Conservation (phyloP, 2,888 invertebrate genomes). For the Cosmopolites sordidus region DNA sequence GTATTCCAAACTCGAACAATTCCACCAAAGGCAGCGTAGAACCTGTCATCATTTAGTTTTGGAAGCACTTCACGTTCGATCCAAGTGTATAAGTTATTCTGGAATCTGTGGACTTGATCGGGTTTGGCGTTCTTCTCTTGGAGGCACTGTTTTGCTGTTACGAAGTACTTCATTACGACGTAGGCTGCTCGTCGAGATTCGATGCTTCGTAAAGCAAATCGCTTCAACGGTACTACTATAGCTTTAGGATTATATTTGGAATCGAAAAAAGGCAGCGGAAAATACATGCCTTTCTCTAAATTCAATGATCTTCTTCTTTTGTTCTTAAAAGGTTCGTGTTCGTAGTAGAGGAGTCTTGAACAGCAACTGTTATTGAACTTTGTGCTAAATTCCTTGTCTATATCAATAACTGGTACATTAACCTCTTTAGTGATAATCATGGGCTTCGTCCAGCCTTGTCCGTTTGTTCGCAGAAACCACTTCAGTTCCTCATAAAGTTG, state of each 20-base stretch:
- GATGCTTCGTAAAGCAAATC: constrained; percentile 50
- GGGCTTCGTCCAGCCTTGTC: constrained; percentile 54
- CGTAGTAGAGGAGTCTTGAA: constrained; percentile 30
- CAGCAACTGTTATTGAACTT: constrained; percentile 29
- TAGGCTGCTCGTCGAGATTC: constrained; percentile 44
- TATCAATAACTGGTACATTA: constrained; percentile 27
- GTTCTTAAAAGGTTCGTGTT: constrained; percentile 27
- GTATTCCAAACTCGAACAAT: constrained; percentile 45
- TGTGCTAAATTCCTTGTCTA: constrained; percentile 19
- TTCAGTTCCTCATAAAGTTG: constrained; percentile 57
- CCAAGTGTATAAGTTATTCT: constrained; percentile 55
- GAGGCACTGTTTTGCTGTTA: constrained; percentile 50
- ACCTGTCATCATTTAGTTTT: constrained; percentile 57
- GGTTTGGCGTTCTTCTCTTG: constrained; percentile 43
- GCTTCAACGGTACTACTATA: constrained; percentile 60
- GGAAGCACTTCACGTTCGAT: constrained; percentile 47
- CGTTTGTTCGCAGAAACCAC: constrained; percentile 55
- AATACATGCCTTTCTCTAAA: constrained; percentile 26
- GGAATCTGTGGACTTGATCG: constrained; percentile 47
- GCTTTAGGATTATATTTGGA: constrained; percentile 51
- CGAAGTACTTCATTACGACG: constrained; percentile 54
- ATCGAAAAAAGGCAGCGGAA: constrained; percentile 58
- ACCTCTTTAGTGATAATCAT: constrained; percentile 20
- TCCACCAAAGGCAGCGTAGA: constrained; percentile 54
- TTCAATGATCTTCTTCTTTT: constrained; percentile 8